These are phyloP conservation scores for Ctenomys sociabilis DNA, from an alignment of 2,113 vertebrate species.

Conservation along the genomic window DNA sequence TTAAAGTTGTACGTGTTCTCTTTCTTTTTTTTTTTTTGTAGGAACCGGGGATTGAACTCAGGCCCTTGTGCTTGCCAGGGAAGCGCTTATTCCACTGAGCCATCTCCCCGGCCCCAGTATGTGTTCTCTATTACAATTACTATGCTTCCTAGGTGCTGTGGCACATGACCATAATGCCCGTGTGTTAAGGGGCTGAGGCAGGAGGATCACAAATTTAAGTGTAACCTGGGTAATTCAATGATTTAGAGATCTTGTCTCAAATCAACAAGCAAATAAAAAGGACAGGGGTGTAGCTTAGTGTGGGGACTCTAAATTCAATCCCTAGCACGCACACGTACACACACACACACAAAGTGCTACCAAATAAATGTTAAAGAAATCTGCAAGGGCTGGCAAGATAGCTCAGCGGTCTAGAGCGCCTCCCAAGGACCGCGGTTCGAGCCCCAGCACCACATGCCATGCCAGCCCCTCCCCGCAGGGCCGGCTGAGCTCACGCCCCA, in stretches of 20 bases:
- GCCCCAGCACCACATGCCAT: too few species aligned
- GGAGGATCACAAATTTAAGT: not conserved
- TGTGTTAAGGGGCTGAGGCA: not conserved
- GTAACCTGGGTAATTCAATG: not conserved
- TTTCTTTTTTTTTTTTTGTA: too few species aligned
- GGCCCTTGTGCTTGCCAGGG: too few species aligned
- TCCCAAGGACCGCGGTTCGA: too few species aligned
- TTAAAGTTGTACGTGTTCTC: not conserved
- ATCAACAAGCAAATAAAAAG: not conserved
- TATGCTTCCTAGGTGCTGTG: not conserved
- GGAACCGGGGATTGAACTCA: too few species aligned
- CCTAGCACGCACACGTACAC: not conserved
- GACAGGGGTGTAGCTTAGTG: not conserved
- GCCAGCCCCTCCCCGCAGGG: too few species aligned
- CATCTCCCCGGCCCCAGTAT: too few species aligned
- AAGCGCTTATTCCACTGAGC: too few species aligned
- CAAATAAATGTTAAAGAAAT: not conserved
- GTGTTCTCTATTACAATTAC: not conserved
- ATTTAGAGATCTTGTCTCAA: not conserved
- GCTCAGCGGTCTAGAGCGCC: too few species aligned
- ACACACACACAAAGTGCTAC: not conserved
- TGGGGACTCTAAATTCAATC: not conserved
- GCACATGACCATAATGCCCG: not conserved
- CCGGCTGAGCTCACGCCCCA: too few species aligned
- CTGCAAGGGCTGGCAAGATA: too few species aligned